Evolutionary conservation across 1,140 invertebrate species (phyloP), one percentile per base, ranked within the genome.

Genomic region (Scaptodrosophila lebanonensis): DNA sequence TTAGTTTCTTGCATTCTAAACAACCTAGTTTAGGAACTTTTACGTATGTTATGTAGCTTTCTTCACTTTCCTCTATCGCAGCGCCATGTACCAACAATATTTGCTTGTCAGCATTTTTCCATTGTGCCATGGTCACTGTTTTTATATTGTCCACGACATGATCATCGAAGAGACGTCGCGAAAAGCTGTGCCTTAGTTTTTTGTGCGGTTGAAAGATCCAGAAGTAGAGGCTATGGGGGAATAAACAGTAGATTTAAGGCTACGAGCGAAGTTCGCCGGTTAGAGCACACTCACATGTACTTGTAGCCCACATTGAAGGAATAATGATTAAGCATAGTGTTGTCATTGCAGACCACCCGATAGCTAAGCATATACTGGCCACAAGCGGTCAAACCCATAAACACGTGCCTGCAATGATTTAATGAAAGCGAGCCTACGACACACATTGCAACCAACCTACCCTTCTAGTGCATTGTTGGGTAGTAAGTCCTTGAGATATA

Each of bases 351-450:
- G 25, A 84, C 90, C 59, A 91, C 90, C 4, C 93, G 94, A 85
- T 97, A 97, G 45, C 95, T 97, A 44, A 98, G 87, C 49, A 98
- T 90, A 90, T 95, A 97, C 86, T 96, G 94, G 5, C 96, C 96
- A 88, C 95, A 97, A 72, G 95, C 93, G 16, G 95, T 96, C 67
- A 97, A 93, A 5, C 97, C 97, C 91, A 98, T 94, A 84, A 97
- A 95, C 29, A 97, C 92, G 88, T 98, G 95, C 56, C 90, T 89
- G 22, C 0, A 57, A 63, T 60, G 73, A 88, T 85, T 86, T 83
- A 15, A 12, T 13, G 2, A 9, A 20, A 32, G 1, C 3, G 9
- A 0, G 0, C 17, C 20, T 1, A 12, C 3, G 11, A 15, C 1
- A 8, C 8, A 16, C 2, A 0, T 3, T 30, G 2, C 3, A n/a